Evolutionary conservation across 64 coral and sea anemone species (phyloP).

Genomic region (Anthopleura sola): DNA sequence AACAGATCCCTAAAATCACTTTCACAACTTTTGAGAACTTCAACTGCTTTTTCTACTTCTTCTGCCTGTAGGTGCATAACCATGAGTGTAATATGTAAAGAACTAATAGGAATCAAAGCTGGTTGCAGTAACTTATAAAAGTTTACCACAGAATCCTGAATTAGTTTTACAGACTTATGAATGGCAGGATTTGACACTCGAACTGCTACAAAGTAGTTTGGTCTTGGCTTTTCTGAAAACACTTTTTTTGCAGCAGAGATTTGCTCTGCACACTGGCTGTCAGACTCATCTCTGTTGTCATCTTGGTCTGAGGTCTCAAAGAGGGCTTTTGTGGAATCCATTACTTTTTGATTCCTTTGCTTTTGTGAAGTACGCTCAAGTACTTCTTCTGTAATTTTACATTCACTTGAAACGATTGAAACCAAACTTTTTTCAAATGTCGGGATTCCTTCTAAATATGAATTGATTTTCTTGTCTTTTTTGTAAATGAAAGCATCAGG

Average conservation of each 20-base stretch:
- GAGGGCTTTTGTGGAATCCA: background rate
- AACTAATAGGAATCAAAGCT: constrained; percentile 70
- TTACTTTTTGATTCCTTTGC: background rate
- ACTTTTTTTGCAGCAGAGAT: too few relatives aligned
- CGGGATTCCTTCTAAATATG: background rate
- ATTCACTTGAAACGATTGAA: too few relatives aligned
- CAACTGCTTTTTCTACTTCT: constrained; percentile 57
- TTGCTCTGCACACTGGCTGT: too few relatives aligned
- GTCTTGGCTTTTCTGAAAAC: constrained; percentile 40
- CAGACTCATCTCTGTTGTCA: background rate
- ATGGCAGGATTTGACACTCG: constrained; percentile 79
- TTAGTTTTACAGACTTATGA: constrained; percentile 50
- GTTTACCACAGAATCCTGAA: constrained; percentile 69
- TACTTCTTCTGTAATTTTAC: background rate
- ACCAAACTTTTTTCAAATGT: background rate
- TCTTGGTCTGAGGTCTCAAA: background rate
- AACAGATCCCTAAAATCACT: constrained; percentile 33
- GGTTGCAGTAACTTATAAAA: constrained; percentile 56
- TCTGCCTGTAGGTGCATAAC: constrained; percentile 76
- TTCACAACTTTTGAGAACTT: constrained; percentile 44
- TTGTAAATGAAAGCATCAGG: background rate
- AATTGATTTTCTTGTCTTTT: background rate
- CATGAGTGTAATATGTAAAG: constrained; percentile 85
- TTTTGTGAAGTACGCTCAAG: background rate
- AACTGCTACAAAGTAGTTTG: constrained; percentile 92